Base-by-base conservation (phyloP, 1,140 invertebrate species). In the Caenorhabditis inopinata region DNA sequence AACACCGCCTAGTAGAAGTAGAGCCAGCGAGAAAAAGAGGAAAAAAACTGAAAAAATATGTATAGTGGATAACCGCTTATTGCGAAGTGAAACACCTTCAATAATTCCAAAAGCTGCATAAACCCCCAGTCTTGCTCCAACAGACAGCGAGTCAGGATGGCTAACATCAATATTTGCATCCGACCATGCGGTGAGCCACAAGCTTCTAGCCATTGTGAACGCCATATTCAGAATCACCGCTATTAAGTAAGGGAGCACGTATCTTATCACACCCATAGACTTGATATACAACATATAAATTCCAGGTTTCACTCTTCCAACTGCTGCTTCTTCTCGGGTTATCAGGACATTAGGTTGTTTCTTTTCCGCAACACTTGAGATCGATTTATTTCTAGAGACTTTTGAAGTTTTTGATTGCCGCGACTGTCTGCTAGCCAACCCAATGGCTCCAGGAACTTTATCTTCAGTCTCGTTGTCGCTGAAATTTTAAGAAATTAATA, bases 171-270 rank as follows among this genome's bases (percentile, higher is more conserved):
- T 21, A 16, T 87, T 79, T 78, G 89, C 88, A 74, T 89, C 84
- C 76, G 84, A 81, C 88, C 88, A 89, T 9, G 62, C 84, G 48
- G 81, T 86, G 1, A 89, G 79, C 88, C 88, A 89, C 18, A 89
- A 74, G 79, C 82, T 85, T 23, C 85, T 79, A 5, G 75, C 76
- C 25, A 88, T 49, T 51, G 74, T 79, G 76, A 87, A 84, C 6
- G 74, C 46, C 73, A 80, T 81, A n/a, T 48, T 78, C 1, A 82
- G n/a, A 3, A 76, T n/a, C 32, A 79, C 80, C 16, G 73, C 42
- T n/a, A 85, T 0, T n/a, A 85, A 11, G n/a, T 77, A 83, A 2
- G 79, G 62, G 12, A 85, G 46, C 1, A 83, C 73, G 32, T 73
- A 79, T 47, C 27, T 48, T 12, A 73, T 11, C 18, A 81, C 32